phyloP scores from a whole-genome alignment of 2,888 invertebrate genomes.

The Ectemnius lituratus region DNA sequence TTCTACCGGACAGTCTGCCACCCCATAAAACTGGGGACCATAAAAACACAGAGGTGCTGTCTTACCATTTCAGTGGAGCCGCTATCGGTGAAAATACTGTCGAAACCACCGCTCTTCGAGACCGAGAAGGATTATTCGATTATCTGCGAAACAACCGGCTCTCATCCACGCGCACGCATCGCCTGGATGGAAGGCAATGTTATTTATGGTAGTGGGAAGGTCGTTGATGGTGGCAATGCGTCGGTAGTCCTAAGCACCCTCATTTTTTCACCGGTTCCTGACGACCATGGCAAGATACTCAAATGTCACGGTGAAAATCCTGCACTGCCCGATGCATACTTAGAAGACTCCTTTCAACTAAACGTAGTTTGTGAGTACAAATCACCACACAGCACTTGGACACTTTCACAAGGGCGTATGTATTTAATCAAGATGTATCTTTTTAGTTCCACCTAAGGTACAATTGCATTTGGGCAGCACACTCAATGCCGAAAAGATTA shows the following conservation, averaged over 20 bases:
- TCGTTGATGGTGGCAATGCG: constrained; percentile 78
- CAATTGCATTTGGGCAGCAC: constrained; percentile 86
- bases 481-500: constrained; percentile 87
- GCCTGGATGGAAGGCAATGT: constrained; percentile 91
- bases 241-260: constrained; percentile 88
- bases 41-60: background rate
- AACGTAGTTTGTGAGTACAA: constrained; percentile 93
- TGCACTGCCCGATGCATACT: constrained; percentile 85
- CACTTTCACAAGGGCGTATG: background rate
- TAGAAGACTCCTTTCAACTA: constrained; percentile 89
- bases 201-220: constrained; percentile 87
- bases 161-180: constrained; percentile 90
- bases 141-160: constrained; percentile 90
- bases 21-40: background rate
- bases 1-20: background rate
- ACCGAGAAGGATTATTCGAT: constrained; percentile 89
- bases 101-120: constrained; percentile 87
- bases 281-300: constrained; percentile 90
- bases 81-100: constrained; percentile 86
- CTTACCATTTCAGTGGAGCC: constrained; percentile 84
- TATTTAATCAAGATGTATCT: background rate
- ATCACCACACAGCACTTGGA: background rate
- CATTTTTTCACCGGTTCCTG: constrained; percentile 89
- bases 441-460: constrained; percentile 86
- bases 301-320: constrained; percentile 93